Percentiles rank a stretch among this genome's conserved stretches.
phyloP scores from a whole-genome alignment of 2,888 invertebrate species.

The Physocephala rufipes region DNA sequence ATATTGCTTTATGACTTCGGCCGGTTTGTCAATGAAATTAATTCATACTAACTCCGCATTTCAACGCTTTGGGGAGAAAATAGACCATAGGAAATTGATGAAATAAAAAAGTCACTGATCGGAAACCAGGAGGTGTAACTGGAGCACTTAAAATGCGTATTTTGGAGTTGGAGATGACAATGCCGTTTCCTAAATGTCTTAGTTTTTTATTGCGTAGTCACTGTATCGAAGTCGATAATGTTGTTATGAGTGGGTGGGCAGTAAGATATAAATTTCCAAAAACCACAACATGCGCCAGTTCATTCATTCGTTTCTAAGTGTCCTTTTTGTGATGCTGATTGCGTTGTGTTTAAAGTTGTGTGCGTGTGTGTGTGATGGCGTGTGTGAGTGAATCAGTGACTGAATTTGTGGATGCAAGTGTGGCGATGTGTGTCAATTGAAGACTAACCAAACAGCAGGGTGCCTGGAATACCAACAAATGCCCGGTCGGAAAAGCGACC shows the following conservation, averaged over 20 bases:
- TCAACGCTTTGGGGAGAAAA: background rate
- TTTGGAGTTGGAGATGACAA: constrained; percentile 35
- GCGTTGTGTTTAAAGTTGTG: constrained; percentile 40
- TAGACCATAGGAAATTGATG: background rate
- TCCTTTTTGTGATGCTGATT: constrained; percentile 33
- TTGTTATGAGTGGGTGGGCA: constrained; percentile 51
- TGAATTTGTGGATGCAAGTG: constrained; percentile 33
- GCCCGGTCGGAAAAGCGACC: background rate
- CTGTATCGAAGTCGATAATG: constrained; percentile 47
- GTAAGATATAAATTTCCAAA: constrained; percentile 48
- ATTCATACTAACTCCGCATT: constrained; percentile 14
- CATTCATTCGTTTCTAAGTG: constrained; percentile 42
- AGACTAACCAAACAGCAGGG: constrained; percentile 26
- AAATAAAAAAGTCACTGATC: constrained; percentile 34
- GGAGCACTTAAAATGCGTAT: constrained; percentile 32
- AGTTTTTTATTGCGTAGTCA: constrained; percentile 47
- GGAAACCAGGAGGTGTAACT: constrained; percentile 43
- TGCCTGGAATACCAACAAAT: background rate
- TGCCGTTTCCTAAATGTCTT: constrained; percentile 26
- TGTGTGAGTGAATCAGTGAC: too few relatives aligned
- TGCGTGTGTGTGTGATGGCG: constrained; percentile 23
- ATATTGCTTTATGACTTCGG: constrained; percentile 35
- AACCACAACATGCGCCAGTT: constrained; percentile 36
- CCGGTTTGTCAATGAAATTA: constrained; percentile 28
- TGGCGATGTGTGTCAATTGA: constrained; percentile 27